Percentiles rank a stretch among this genome's conserved stretches.
Conservation (phyloP, 2,113 vertebrate species). For the cat (Felis catus) region F.catus_Fca126_mat1.0 CM031418.1:40245501-40246000, state of each 20-base stretch:
- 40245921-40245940: slow-evolving; percentile 54
- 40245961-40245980: background rate
- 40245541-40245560: background rate
- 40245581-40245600: background rate
- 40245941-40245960: background rate
- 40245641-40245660: background rate
- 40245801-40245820: slow-evolving; percentile 54
- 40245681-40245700: background rate
- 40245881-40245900: background rate
- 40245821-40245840: background rate
- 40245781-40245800: slow-evolving; percentile 37
- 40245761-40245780: slow-evolving; percentile 41
- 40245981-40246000: background rate
- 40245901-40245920: background rate
- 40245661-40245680: background rate
- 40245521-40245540: background rate
- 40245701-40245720: background rate
- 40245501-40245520: no score
- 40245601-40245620: background rate
- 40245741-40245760: background rate
- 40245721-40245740: slow-evolving; percentile 44
- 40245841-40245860: background rate
- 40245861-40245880: background rate
- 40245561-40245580: background rate
- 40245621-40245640: background rate